A percentile compares a stretch with the other conserved stretches of the same genome.
Evolutionary conservation across 1,140 invertebrate species (phyloP).

Genomic region (Pristionchus pacificus): DNA sequence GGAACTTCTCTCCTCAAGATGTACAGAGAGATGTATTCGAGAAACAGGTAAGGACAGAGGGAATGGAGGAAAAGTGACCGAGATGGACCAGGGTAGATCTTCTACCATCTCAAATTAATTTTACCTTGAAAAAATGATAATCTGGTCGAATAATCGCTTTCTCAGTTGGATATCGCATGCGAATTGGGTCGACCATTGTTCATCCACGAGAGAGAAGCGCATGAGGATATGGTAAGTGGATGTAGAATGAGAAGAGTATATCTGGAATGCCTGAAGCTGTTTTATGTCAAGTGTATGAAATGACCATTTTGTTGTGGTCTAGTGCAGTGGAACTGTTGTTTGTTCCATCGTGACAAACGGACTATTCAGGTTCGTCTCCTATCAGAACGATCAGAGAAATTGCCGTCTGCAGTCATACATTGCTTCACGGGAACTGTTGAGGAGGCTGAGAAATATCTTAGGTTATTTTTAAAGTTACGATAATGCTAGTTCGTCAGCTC

Average conservation of each 20-base stretch:
- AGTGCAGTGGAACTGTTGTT: too few relatives aligned
- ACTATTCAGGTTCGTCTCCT: conserved; percentile 57
- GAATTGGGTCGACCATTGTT: conserved; percentile 81
- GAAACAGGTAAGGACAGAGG: conserved; percentile 68
- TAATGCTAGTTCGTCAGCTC: too few relatives aligned
- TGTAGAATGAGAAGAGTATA: not conserved
- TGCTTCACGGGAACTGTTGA: conserved; percentile 84
- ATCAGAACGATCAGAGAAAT: conserved; percentile 33
- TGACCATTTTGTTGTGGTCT: too few relatives aligned
- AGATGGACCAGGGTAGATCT: too few relatives aligned
- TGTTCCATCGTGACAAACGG: too few relatives aligned
- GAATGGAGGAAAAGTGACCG: not conserved
- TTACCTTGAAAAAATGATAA: too few relatives aligned
- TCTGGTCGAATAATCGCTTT: too few relatives aligned
- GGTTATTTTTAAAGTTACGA: too few relatives aligned
- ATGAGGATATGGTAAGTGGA: conserved; percentile 69
- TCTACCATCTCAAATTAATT: too few relatives aligned
- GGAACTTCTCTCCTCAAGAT: conserved; percentile 83
- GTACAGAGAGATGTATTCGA: conserved; percentile 81
- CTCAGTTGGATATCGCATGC: conserved; percentile 78
- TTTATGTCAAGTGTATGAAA: too few relatives aligned
- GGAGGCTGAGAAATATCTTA: conserved; percentile 78
- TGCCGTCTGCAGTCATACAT: conserved; percentile 74
- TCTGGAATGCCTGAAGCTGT: not conserved
- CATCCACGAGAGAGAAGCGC: conserved; percentile 83